Conservation (phyloP, 2,888 invertebrate genomes). For the Fragum fragum region DNA sequence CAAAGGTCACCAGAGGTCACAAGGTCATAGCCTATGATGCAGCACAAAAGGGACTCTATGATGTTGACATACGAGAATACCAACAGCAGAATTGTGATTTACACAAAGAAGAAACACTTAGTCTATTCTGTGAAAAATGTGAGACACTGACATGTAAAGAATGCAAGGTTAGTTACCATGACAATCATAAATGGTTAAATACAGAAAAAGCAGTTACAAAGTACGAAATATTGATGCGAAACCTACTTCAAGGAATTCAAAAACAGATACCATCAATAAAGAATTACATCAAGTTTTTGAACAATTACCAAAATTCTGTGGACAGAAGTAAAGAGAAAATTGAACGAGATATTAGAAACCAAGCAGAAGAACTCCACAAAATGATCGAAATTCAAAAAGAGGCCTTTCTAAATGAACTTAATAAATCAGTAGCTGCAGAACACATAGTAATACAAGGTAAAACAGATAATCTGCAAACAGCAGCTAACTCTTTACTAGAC, state of each 20-base stretch:
- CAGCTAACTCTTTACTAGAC: slow-evolving; percentile 67
- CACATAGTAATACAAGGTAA: slow-evolving; percentile 62
- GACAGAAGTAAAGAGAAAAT: slow-evolving; percentile 65
- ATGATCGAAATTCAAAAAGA: slow-evolving; percentile 76
- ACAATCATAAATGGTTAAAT: slow-evolving; percentile 70
- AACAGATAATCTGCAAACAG: slow-evolving; percentile 66
- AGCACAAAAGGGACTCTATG: slow-evolving; percentile 78
- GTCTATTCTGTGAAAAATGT: slow-evolving; percentile 78
- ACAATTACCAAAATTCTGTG: slow-evolving; percentile 70
- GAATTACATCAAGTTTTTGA: slow-evolving; percentile 74
- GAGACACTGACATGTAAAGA: slow-evolving; percentile 75
- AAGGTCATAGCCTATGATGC: slow-evolving; percentile 77
- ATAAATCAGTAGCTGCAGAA: slow-evolving; percentile 66
- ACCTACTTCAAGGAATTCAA: slow-evolving; percentile 73
- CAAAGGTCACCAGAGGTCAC: slow-evolving; percentile 82
- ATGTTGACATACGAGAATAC: slow-evolving; percentile 78
- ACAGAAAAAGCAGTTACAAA: slow-evolving; percentile 66
- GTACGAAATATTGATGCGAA: slow-evolving; percentile 68
- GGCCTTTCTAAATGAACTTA: slow-evolving; percentile 63
- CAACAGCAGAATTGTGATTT: slow-evolving; percentile 71
- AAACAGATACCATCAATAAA: slow-evolving; percentile 72
- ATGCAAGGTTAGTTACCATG: slow-evolving; percentile 75
- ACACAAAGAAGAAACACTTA: slow-evolving; percentile 69
- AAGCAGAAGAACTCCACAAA: slow-evolving; percentile 76
- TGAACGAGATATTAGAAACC: slow-evolving; percentile 67